These are phyloP conservation scores for Erpetoichthys calabaricus DNA, from an alignment of 2,797 vertebrate genomes.

Conservation along the genomic window DNA sequence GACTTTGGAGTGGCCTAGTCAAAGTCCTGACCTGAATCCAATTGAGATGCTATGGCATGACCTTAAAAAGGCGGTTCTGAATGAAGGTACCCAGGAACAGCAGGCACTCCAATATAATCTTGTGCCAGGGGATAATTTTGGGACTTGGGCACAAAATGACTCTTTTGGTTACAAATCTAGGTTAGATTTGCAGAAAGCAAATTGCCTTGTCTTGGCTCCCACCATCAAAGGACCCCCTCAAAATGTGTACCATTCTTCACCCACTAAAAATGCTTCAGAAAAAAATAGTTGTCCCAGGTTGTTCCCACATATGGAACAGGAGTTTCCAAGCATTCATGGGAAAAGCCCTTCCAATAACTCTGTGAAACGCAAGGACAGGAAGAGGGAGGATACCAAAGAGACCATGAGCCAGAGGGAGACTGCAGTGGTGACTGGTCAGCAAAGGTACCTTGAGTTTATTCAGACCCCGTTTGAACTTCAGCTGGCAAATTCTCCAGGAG, in stretches of 20 bases:
- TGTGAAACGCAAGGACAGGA: background rate
- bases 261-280: background rate
- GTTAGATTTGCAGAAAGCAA: too few relatives aligned
- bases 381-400: background rate
- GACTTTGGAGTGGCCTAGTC: too few relatives aligned
- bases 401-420: background rate
- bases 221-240: background rate
- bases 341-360: background rate
- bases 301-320: background rate
- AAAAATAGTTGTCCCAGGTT: background rate
- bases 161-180: too few relatives aligned
- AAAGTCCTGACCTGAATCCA: too few relatives aligned
- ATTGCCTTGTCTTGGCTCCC: background rate
- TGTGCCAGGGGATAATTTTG: too few relatives aligned
- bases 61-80: too few relatives aligned
- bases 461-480: conserved; percentile 56
- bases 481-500: conserved; percentile 51
- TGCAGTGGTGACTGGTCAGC: conserved; percentile 59
- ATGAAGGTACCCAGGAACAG: too few relatives aligned
- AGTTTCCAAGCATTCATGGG: background rate
- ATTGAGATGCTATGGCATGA: too few relatives aligned
- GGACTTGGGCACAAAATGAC: too few relatives aligned
- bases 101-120: too few relatives aligned
- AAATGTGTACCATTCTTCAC: background rate
- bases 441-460: conserved; percentile 71